Base-by-base conservation (phyloP, 2,888 invertebrate species). In the Eulithis testata region DNA sequence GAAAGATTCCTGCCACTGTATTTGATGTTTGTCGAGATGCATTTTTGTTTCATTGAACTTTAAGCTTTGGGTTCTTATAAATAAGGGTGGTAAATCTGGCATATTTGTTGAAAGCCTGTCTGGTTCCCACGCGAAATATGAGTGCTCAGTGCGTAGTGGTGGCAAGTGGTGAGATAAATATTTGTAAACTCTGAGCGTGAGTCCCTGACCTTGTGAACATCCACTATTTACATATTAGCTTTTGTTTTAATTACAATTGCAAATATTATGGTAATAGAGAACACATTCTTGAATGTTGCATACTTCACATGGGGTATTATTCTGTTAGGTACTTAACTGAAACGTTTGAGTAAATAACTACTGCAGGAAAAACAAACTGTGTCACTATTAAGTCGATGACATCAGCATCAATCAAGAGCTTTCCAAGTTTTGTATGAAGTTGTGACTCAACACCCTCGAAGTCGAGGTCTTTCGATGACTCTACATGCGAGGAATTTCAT, bases 161-260 rank as follows among this genome's bases (percentile, higher is more conserved):
- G 86, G 86, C 84, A 88, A 90, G 87, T 90, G 86, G 80, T 69
- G 82, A 88, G 87, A 88, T 88, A 89, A 92, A 91, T 91, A 90
- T 92, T 91, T 89, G 90, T 90, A 85, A 83, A 86, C 79, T 80
- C 73, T 77, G 73, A 78, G 78, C 73, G 79, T 78, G 75, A 81
- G 83, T 74, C 81, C 81, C 77, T 83, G 86, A 86, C 87, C 86
- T 86, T 88, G 36, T 51, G 50, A 51, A 63, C 75, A 37, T 27
- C 49, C 56, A 54, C 31, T 31, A 5, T 12, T 14, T 53, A 51
- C 65, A 63, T 21, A 21, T 58, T 65, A 66, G 49, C 52, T 57
- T 66, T 73, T 69, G 58, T 69, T 14, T 68, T 59, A 65, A 71
- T 70, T 71, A 63, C 50, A 55, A 69, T 68, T 68, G 63, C 68